phyloP scores from a whole-genome alignment of 2,113 vertebrate genomes.

The Pitta sordida region DNA sequence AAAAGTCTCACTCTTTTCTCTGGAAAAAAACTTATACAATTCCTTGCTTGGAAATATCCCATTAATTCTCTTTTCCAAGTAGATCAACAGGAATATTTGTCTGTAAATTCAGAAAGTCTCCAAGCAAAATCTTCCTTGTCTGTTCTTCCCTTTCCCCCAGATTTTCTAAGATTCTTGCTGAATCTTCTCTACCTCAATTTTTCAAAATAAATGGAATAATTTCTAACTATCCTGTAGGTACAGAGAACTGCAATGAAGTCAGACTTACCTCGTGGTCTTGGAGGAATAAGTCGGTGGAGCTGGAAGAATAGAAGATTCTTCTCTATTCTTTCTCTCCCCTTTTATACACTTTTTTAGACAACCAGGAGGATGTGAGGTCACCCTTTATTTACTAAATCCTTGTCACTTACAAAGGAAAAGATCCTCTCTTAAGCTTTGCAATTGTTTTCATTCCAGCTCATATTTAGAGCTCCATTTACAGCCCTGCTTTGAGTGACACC shows the following conservation, averaged over 20 bases:
- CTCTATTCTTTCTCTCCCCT: not conserved
- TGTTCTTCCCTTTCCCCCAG: not conserved
- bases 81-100: not conserved
- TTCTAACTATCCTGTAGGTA: not conserved
- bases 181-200: not conserved
- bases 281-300: not conserved
- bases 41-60: not conserved
- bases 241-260: not conserved
- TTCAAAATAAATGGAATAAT: not conserved
- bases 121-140: not conserved
- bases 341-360: not conserved
- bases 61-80: not conserved
- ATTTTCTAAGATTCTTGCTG: not conserved
- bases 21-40: not conserved
- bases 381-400: not conserved
- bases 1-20: not conserved
- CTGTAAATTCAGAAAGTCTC: not conserved
- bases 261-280: not conserved
- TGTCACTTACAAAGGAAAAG: not conserved
- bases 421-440: not conserved
- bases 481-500: not conserved
- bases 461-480: not conserved
- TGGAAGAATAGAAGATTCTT: not conserved
- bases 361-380: not conserved
- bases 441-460: not conserved